Evolutionary conservation across 2,888 invertebrate species (phyloP), one percentile per base, ranked within the genome.

Genomic region (Bimastos eiseni): DNA sequence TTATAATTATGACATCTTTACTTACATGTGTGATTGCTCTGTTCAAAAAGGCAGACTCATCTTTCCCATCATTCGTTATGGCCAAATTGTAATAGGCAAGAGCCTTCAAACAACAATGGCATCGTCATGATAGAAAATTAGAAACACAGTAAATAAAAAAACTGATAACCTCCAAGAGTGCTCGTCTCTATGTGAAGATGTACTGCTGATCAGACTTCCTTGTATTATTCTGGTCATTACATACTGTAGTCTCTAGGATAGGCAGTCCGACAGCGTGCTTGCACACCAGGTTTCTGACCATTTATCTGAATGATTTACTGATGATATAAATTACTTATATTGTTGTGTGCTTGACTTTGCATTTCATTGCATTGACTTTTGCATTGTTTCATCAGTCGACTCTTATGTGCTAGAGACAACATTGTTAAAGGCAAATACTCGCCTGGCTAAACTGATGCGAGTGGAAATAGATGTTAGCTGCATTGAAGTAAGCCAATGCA

Each of bases 401-500:
- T 88, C 30, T 0, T 34, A 88, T 24, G 38, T 34, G 13, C 30
- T 36, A 34, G 36, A 37, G 88, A 37, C 24, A 88, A 88, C n/a
- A 19, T 49, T 17, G 11, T 70, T n/a, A n/a, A 2, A 70, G 30
- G 70, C 70, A 70, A n/a, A n/a, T 83, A 55, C 34, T 38, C 90
- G 94, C 95, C 94, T 94, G 94, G 92, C 93, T 93, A 92, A 94
- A 95, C 91, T 95, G 95, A 83, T 94, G 92, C 19, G 93, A 93
- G 90, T 94, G 94, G 93, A 95, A 94, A 93, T 95, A 95, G 41
- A 95, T 93, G 92, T 95, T 95, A 37, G 93, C 95, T 89, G 95
- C 94, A 92, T 95, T 95, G 93, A 94, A 95, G 93, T 95, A 95
- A 33, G 95, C 95, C 91, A 95, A 93, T 11, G 94, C 92, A 91